phyloP scores from a whole-genome alignment of 2,888 invertebrate genomes.

The Ctena decussata region DNA sequence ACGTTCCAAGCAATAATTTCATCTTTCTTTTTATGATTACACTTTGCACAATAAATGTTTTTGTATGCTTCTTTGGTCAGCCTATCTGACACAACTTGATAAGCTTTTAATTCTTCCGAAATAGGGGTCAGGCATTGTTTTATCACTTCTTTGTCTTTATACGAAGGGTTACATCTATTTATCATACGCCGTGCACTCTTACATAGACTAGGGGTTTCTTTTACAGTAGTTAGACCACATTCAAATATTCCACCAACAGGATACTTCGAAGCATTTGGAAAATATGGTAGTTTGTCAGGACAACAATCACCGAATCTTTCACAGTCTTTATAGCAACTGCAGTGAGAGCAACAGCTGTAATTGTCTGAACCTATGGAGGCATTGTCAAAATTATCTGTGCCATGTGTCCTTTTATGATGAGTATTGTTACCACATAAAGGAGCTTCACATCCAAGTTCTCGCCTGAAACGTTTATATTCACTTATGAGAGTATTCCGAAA shows the following conservation, averaged over 20 bases:
- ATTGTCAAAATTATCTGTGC: not conserved
- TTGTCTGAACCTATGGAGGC: not conserved
- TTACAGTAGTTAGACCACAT: not conserved
- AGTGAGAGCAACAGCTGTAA: not conserved
- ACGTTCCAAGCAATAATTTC: not conserved
- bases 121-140: not conserved
- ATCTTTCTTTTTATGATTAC: not conserved
- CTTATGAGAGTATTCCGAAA: too few relatives aligned
- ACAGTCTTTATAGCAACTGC: not conserved
- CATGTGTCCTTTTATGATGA: not conserved
- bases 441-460: not conserved
- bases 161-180: not conserved
- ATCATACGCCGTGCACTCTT: not conserved
- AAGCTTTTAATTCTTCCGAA: not conserved
- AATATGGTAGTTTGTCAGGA: not conserved
- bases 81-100: not conserved
- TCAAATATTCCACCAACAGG: not conserved
- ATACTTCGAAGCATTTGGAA: not conserved
- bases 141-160: not conserved
- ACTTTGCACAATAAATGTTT: not conserved
- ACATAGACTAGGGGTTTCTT: not conserved
- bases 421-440: not conserved
- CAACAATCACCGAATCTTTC: not conserved
- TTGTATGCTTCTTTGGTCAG: not conserved
- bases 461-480: not conserved